phyloP scores from a whole-genome alignment of 2,797 vertebrate genomes.

The Epinephelus coioides region DNA sequence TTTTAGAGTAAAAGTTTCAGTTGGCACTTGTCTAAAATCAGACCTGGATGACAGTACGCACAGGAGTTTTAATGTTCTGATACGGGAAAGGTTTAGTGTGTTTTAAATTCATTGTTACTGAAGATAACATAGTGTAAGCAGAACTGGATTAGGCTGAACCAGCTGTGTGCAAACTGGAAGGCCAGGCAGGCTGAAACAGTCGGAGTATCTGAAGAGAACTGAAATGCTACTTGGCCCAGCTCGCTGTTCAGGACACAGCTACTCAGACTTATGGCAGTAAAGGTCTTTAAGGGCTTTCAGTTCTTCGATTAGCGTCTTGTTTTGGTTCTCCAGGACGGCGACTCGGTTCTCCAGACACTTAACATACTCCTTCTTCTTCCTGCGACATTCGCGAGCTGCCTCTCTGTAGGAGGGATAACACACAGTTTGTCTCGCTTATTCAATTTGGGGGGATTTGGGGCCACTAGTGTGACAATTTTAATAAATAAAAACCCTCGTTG shows the following conservation, averaged over 20 bases:
- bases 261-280: slow-evolving; percentile 99
- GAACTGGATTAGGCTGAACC: slow-evolving; percentile 16
- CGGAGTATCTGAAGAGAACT: slow-evolving; percentile 61
- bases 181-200: slow-evolving; percentile 57
- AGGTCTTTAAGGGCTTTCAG: slow-evolving; percentile 99
- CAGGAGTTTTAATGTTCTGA: background rate
- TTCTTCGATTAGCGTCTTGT: slow-evolving; percentile 99
- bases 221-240: slow-evolving; percentile 59
- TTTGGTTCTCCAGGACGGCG: slow-evolving; percentile 99
- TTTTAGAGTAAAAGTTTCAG: slow-evolving; percentile 13
- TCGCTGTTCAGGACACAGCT: slow-evolving; percentile 63
- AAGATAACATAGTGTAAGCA: background rate
- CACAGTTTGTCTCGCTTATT: background rate
- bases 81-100: background rate
- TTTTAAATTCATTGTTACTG: slow-evolving; percentile 19
- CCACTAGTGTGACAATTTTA: background rate
- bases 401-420: slow-evolving; percentile 87
- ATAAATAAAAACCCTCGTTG: background rate
- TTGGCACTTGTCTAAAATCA: slow-evolving; percentile 7
- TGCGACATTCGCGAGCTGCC: slow-evolving; percentile 96
- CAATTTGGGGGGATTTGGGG: background rate
- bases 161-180: slow-evolving; percentile 41
- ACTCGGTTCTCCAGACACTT: slow-evolving; percentile 99
- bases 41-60: background rate
- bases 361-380: slow-evolving; percentile 99